phyloP scores from a whole-genome alignment of 2,888 invertebrate species.

The Ischnura elegans region DNA sequence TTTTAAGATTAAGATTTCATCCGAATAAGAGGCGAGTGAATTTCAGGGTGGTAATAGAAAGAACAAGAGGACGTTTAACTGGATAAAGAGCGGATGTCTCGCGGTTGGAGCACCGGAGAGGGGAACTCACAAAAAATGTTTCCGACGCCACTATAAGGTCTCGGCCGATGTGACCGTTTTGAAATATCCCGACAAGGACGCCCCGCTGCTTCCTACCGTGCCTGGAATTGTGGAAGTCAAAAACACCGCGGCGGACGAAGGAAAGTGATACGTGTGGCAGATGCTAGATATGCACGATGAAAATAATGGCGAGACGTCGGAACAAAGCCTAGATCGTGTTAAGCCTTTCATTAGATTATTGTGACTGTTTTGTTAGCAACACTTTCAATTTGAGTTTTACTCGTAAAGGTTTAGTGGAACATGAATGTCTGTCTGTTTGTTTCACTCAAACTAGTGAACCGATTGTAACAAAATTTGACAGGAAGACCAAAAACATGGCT shows the following conservation, averaged over 20 bases:
- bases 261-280: not conserved
- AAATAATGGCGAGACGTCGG: not conserved
- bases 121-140: not conserved
- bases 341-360: not conserved
- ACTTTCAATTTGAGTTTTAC: too few species aligned
- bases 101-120: not conserved
- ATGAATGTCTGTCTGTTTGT: too few species aligned
- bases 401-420: too few species aligned
- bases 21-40: too few species aligned
- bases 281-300: not conserved
- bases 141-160: slow-evolving; percentile 13
- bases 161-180: not conserved
- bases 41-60: not conserved
- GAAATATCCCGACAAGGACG: not conserved
- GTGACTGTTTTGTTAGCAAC: too few species aligned
- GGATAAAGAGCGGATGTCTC: not conserved
- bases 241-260: not conserved
- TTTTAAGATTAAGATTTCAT: too few species aligned
- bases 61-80: not conserved
- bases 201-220: not conserved
- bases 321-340: not conserved
- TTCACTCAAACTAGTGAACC: too few species aligned
- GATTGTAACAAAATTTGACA: too few species aligned
- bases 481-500: too few species aligned
- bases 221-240: not conserved